Evolutionary conservation across 1,140 invertebrate genomes (phyloP).

Genomic region (Belonocnema kinseyi): DNA sequence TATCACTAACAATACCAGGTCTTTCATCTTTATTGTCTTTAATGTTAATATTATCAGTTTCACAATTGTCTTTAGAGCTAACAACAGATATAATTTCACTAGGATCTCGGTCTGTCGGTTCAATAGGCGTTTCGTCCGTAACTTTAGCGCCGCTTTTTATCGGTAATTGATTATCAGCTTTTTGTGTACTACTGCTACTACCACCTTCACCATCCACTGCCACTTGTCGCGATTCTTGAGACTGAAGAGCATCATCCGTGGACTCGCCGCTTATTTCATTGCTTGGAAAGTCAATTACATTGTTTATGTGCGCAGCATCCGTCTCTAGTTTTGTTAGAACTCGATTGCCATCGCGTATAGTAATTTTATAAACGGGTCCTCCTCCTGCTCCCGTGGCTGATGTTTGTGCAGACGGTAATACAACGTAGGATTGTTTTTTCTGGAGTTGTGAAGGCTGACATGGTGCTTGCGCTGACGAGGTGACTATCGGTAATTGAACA

Average conservation of each 20-base stretch:
- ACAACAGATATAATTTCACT: constrained; percentile 60
- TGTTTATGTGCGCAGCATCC: constrained; percentile 63
- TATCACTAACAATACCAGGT: constrained; percentile 55
- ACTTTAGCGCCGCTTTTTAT: constrained; percentile 35
- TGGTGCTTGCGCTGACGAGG: constrained; percentile 49
- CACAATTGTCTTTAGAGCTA: constrained; percentile 59
- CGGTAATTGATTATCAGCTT: constrained; percentile 35
- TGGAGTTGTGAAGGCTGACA: constrained; percentile 45
- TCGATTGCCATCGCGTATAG: constrained; percentile 84
- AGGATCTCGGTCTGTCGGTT: constrained; percentile 42
- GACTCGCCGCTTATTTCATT: constrained; percentile 58
- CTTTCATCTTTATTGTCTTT: constrained; percentile 61
- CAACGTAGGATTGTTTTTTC: constrained; percentile 62
- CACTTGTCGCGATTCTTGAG: constrained; percentile 41
- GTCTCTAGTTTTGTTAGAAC: constrained; percentile 81
- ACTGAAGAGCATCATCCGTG: constrained; percentile 36
- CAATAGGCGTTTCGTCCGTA: constrained; percentile 40
- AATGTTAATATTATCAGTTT: constrained; percentile 65
- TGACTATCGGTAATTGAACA: constrained; percentile 38
- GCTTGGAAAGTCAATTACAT: constrained; percentile 46
- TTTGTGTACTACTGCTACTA: constrained; percentile 49
- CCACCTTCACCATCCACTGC: constrained; percentile 34
- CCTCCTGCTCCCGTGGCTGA: constrained; percentile 33
- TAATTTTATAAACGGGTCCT: constrained; percentile 80
- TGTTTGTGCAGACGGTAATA: constrained; percentile 57